A percentile compares a stretch with the other conserved stretches of the same genome.
phyloP scores from a whole-genome alignment of 2,797 vertebrate genomes.

The Pteronotus mesoamericanus region DNA sequence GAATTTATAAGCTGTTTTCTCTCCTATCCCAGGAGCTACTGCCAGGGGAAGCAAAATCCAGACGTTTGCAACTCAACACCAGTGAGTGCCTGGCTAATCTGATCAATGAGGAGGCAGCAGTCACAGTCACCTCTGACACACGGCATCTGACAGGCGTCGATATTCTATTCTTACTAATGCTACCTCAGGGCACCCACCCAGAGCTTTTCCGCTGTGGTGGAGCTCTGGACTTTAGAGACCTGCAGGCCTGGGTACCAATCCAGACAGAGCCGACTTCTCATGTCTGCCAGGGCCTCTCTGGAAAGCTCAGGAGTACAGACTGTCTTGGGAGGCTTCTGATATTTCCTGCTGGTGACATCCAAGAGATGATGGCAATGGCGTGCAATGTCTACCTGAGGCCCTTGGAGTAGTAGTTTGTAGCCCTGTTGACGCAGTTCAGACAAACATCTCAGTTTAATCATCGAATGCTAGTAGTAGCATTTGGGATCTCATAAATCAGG shows the following conservation, averaged over 20 bases:
- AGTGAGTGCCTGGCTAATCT: constrained; percentile 71
- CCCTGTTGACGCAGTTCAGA: background rate
- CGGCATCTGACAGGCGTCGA: constrained; percentile 44
- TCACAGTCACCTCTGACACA: constrained; percentile 44
- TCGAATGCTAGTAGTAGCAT: constrained; percentile 19
- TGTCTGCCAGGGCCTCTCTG: constrained; percentile 51
- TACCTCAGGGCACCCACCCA: background rate
- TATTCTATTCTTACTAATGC: constrained; percentile 43
- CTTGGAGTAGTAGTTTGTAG: background rate
- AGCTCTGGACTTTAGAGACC: background rate
- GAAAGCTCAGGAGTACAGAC: constrained; percentile 44
- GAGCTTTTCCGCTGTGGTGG: background rate
- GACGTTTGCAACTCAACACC: constrained; percentile 76
- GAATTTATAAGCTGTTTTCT: constrained; percentile 80
- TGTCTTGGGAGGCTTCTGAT: constrained; percentile 52
- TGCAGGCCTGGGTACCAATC: background rate
- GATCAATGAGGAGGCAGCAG: constrained; percentile 60
- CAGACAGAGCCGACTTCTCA: background rate
- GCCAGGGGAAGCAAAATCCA: constrained; percentile 71
- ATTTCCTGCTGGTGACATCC: constrained; percentile 46
- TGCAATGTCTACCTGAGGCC: background rate
- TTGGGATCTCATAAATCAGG: constrained; percentile 43
- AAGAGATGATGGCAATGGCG: constrained; percentile 5
- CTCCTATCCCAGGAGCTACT: constrained; percentile 65
- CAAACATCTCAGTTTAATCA: background rate